Base-by-base conservation (phyloP, 2,888 invertebrate genomes). In the Acronicta psi region DNA sequence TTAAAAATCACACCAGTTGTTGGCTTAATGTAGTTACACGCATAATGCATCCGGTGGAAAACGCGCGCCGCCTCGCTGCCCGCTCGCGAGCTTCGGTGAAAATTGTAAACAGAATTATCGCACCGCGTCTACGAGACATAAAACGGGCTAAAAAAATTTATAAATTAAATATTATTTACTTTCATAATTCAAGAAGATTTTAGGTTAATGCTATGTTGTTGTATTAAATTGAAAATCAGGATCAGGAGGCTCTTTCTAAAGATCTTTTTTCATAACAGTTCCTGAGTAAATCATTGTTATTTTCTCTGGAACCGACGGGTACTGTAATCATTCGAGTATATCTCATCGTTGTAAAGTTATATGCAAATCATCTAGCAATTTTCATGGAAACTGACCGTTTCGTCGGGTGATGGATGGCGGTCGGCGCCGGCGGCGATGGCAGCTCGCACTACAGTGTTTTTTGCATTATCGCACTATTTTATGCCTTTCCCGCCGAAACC, bases 1-100 rank as follows among this genome's bases (percentile, higher is more conserved):
- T 92, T 92, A 90, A 92, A 92, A 93, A 92, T 91, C 90, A 89
- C 88, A 85, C 80, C 88, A 86, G 88, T 88, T 90, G 89, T 84
- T 85, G 82, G 84, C 84, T 88, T 88, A 86, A 88, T 87, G 84
- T 81, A 81, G 80, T 73, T 79, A 72, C 75, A 77, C 80, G 81
- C 81, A 80, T 77, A 77, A 84, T 77, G 83, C 88, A 87, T 92
- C 91, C 91, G 89, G 82, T 82, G 87, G 86, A 85, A 88, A 90
- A 79, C 69, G 79, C 79, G 70, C 70, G 77, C 34, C 72, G 59
- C 55, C 71, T 41, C 46, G 11, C 59, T 49, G 31, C 62, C 20
- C 54, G 45, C 18, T 43, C 20, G 16, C 52, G n/a, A n/a, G n/a
- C n/a, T n/a, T n/a, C 40, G 37, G 25, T 31, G 69, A 53, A 71